These are phyloP conservation scores for Latrodectus elegans DNA, from an alignment of 2,888 invertebrate species.

Conservation along the genomic window DNA sequence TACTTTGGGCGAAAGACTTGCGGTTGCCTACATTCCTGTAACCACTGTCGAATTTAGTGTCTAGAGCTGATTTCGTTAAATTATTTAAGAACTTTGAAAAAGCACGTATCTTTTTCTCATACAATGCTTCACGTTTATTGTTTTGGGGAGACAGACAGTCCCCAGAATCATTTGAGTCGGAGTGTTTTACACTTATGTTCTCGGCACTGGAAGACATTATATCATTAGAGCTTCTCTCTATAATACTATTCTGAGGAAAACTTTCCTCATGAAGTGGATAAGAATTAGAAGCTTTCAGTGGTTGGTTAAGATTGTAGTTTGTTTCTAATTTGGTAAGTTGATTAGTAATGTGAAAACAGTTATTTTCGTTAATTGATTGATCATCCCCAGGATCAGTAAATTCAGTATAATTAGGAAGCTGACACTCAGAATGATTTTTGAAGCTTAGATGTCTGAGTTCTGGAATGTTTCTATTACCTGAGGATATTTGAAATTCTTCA, in stretches of 20 bases:
- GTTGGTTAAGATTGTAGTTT: neutral
- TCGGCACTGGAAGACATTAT: neutral
- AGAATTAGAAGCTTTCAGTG: neutral
- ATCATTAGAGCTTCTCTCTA: neutral
- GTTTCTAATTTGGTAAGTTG: neutral
- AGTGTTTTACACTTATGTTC: neutral
- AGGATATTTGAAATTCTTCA: too few species aligned
- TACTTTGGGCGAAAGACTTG: neutral
- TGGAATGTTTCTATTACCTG: neutral
- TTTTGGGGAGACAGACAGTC: neutral
- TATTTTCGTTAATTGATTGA: neutral
- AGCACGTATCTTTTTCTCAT: conserved; percentile 44
- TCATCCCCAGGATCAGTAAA: neutral
- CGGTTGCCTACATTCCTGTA: neutral
- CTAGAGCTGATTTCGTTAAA: conserved; percentile 22
- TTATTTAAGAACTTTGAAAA: conserved; percentile 49
- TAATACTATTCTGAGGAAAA: neutral
- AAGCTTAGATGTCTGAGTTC: neutral
- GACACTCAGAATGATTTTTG: neutral
- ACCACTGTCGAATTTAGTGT: conserved; percentile 13
- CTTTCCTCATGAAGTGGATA: neutral
- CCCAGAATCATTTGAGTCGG: neutral
- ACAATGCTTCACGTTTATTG: conserved; percentile 42
- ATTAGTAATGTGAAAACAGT: neutral
- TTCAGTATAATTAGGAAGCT: neutral